Evolutionary conservation across 2,888 invertebrate genomes (phyloP).

Genomic region (Spatulosminthurus flaviceps): DNA sequence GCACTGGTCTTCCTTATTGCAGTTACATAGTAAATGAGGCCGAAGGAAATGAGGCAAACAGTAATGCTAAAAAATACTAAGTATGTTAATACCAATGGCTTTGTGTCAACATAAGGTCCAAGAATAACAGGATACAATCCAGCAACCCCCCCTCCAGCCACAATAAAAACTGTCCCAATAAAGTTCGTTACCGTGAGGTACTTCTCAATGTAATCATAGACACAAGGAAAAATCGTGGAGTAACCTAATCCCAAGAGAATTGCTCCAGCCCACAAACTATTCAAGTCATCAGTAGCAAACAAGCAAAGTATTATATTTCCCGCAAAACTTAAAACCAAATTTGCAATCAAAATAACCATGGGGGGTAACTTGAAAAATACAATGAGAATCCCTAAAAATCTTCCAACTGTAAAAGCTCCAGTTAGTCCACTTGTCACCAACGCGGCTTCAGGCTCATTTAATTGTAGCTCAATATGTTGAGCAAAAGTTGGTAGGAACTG

Average conservation of each 20-base stretch:
- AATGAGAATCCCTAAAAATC: constrained; percentile 48
- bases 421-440: constrained; percentile 51
- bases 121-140: constrained; percentile 42
- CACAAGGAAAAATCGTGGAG: constrained; percentile 43
- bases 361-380: constrained; percentile 49
- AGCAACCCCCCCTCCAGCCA: constrained; percentile 35
- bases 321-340: constrained; percentile 35
- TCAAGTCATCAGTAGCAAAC: constrained; percentile 40
- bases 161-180: constrained; percentile 37
- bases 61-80: constrained; percentile 43
- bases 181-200: constrained; percentile 41
- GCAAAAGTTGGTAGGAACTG: constrained; percentile 57
- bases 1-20: not conserved
- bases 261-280: constrained; percentile 52
- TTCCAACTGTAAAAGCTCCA: constrained; percentile 50
- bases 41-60: constrained; percentile 30
- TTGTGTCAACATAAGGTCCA: constrained; percentile 40
- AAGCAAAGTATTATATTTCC: constrained; percentile 44
- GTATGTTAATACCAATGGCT: constrained; percentile 45
- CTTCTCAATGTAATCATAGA: constrained; percentile 49
- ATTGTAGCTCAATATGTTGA: constrained; percentile 49
- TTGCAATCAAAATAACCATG: constrained; percentile 45
- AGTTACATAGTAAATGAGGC: constrained; percentile 33
- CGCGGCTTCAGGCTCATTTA: constrained; percentile 50
- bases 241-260: constrained; percentile 54